phyloP scores from a whole-genome alignment of 2,113 vertebrate species.

The Chitala chitala region DNA sequence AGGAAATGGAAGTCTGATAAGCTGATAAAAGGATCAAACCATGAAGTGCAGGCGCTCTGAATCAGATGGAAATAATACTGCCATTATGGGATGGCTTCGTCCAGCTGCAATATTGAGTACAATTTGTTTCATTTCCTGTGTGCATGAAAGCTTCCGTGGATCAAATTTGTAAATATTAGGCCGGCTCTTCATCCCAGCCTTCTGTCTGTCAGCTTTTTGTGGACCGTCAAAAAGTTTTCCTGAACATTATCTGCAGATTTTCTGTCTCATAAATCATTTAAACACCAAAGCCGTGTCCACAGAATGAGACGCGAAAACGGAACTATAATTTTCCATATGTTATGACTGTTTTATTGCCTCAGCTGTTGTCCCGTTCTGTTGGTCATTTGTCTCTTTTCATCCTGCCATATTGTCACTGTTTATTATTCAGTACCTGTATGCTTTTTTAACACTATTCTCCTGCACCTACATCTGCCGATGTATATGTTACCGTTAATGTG shows the following conservation, averaged over 20 bases:
- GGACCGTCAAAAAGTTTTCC: not conserved
- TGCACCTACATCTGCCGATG: no score
- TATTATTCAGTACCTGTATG: no score
- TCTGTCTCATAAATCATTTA: constrained; percentile 4
- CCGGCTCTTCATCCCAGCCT: not conserved
- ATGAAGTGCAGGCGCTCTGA: not conserved
- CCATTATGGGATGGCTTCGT: not conserved
- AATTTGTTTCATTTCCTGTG: constrained; percentile 14
- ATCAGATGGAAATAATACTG: not conserved
- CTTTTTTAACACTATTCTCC: no score
- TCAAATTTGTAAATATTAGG: constrained; percentile 14
- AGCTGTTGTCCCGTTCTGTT: not conserved
- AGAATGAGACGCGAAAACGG: not conserved
- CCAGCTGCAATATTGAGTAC: not conserved
- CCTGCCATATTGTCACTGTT: not conserved
- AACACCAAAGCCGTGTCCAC: not conserved
- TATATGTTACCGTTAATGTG: no score
- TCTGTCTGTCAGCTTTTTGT: not conserved
- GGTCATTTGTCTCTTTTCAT: not conserved
- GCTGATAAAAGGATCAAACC: constrained; percentile 10
- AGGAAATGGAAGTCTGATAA: constrained; percentile 19
- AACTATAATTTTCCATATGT: not conserved
- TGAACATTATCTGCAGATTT: not conserved
- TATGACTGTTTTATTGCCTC: not conserved
- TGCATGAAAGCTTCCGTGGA: not conserved